These are phyloP conservation scores for Phyllotreta striolata DNA, from an alignment of 2,888 invertebrate genomes.

Conservation along the genomic window DNA sequence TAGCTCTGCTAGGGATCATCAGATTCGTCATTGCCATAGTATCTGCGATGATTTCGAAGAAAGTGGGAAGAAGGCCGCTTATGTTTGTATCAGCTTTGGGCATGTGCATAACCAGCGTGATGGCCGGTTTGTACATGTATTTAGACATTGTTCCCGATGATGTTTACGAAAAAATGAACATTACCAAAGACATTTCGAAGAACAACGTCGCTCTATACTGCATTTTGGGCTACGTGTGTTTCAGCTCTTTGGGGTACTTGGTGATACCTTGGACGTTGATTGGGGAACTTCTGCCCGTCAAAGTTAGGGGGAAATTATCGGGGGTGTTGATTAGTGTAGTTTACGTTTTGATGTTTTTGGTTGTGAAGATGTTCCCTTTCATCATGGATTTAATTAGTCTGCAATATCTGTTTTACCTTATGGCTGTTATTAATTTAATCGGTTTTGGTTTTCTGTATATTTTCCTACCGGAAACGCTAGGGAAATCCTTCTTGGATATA, in stretches of 20 bases:
- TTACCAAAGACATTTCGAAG: conserved; percentile 47
- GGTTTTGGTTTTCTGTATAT: conserved; percentile 62
- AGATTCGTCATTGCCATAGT: conserved; percentile 65
- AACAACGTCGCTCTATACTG: conserved; percentile 61
- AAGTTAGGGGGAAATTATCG: conserved; percentile 64
- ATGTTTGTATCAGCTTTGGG: conserved; percentile 64
- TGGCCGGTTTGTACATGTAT: conserved; percentile 54
- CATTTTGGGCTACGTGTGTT: conserved; percentile 64
- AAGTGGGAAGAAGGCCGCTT: conserved; percentile 63
- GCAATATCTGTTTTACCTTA: conserved; percentile 62
- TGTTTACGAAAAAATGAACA: conserved; percentile 48
- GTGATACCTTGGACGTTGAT: conserved; percentile 69
- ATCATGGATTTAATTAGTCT: conserved; percentile 59
- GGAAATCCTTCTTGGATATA: conserved; percentile 66
- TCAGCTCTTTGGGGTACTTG: conserved; percentile 65
- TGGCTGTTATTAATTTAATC: conserved; percentile 61
- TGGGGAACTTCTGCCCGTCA: conserved; percentile 64
- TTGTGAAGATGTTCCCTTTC: conserved; percentile 65
- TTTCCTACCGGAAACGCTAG: conserved; percentile 67
- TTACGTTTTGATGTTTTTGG: conserved; percentile 65
- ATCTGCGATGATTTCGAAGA: conserved; percentile 62
- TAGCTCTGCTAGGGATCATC: conserved; percentile 63
- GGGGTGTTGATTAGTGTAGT: conserved; percentile 64
- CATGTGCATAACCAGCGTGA: conserved; percentile 63
- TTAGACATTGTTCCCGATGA: conserved; percentile 45